Evolutionary conservation across 2,888 invertebrate species (phyloP), one percentile per base, ranked within the genome.

Genomic region (Acanthopleura granulata): DNA sequence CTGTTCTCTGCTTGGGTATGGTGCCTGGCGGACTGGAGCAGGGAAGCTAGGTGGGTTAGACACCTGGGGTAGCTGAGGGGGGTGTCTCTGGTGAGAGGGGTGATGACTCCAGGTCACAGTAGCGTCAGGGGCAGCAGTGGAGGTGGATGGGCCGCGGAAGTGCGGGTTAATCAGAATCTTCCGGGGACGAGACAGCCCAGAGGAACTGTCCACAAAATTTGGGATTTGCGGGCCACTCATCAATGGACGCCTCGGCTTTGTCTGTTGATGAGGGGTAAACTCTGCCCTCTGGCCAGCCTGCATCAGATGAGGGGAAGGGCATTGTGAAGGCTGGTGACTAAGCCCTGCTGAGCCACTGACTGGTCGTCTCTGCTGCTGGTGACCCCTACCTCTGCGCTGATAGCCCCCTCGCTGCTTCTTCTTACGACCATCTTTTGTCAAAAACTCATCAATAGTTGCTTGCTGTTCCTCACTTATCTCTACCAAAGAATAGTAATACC

Each of bases 381-480:
- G 57, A 57, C 40, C 9, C 40, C 57, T 22, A 16, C 66, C 16
- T 27, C 66, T 27, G 6, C 29, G 22, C 6, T 66, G 27, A 27
- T 6, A 27, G 22, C 66, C 66, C 25, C 66, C 29, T 16, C 66
- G 66, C 29, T 66, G 66, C 18, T 66, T 22, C 25, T 25, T 22
- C 25, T 66, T 66, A 22, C 22, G 16, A 3, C 29, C 29, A 22
- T 66, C 29, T 22, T 66, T 66, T 27, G 66, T 76, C 74, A 69
- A 62, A 72, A 74, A 77, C 72, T 75, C 72, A 49, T 74, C 76
- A 72, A 76, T 76, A 49, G 74, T 70, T 16, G 74, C 72, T 75
- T 76, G 71, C 75, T 72, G 75, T 57, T 77, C 77, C 71, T 77
- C 77, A 75, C 77, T 77, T 29, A 77, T 77, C 50, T 77, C 77